These are phyloP conservation scores for Triplophysa yarkandensis DNA, from an alignment of 2,797 vertebrate species.

Conservation along the genomic window DNA sequence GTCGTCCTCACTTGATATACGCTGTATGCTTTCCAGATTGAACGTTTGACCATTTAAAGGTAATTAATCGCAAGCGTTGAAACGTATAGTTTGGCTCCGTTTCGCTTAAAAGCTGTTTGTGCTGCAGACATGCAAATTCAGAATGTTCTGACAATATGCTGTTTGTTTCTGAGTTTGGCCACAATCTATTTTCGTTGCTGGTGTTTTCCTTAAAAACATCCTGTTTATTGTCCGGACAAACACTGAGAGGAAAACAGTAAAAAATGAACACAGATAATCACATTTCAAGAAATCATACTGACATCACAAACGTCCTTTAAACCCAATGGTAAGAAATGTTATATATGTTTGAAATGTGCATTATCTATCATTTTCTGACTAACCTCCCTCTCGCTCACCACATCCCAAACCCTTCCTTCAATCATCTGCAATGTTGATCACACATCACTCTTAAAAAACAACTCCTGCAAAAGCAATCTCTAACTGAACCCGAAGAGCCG, in stretches of 20 bases:
- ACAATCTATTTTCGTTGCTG: background rate
- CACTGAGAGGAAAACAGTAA: slow-evolving; percentile 34
- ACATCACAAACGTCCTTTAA: no score
- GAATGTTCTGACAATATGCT: background rate
- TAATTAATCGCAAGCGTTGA: slow-evolving; percentile 12
- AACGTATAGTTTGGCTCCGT: background rate
- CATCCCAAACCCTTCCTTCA: slow-evolving; percentile 58
- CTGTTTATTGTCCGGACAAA: slow-evolving; percentile 13
- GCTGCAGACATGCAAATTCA: background rate
- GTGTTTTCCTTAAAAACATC: background rate
- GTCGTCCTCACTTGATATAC: slow-evolving; percentile 67
- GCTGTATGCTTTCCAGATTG: slow-evolving; percentile 43
- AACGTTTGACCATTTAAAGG: slow-evolving; percentile 32
- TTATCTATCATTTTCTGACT: slow-evolving; percentile 2
- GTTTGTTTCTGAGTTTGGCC: background rate
- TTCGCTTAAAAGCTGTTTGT: slow-evolving; percentile 1
- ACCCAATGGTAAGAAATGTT: slow-evolving; percentile 43
- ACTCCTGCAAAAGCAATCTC: slow-evolving; percentile 65
- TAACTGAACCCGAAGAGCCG: slow-evolving; percentile 64
- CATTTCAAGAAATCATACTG: no score
- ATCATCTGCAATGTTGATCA: slow-evolving; percentile 77
- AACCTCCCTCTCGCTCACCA: slow-evolving; percentile 50
- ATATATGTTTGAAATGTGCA: background rate
- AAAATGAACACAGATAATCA: slow-evolving; percentile 30
- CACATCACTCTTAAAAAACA: slow-evolving; percentile 63